Evolutionary conservation across 2,888 invertebrate genomes (phyloP), one percentile per base, ranked within the genome.

Genomic region (Drosophila ezoana): DNA sequence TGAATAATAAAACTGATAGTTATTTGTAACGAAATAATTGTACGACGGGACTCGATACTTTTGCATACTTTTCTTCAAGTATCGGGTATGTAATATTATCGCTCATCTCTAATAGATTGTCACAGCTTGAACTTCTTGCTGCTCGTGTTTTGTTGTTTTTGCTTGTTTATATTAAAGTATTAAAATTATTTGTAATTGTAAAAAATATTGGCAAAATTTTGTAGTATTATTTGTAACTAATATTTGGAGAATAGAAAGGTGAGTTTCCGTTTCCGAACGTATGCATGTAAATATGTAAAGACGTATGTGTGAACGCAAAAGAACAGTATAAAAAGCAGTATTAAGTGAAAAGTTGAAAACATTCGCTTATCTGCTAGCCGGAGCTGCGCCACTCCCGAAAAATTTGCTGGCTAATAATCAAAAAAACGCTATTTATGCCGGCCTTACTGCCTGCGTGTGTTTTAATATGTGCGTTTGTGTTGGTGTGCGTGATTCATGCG

Each of bases 401-500:
- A 68, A 56, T 56, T 66, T 51, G 57, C 54, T 67, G 56, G 35
- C 41, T 52, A 56, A 56, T 16, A 51, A 43, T 44, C 40, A 14
- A 23, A 57, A 28, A 48, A 66, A 60, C 52, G 59, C 33, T 56
- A 56, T 62, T 64, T 73, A 63, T 76, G 84, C 86, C 68, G 80
- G 75, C 59, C 68, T 32, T 45, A 38, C 16, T 62, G 60, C 47
- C 41, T 38, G 53, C 28, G 43, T 57, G 53, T 56, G 54, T 45
- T 44, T 43, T 57, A 32, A 41, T 44, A 14, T 43, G 60, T 37
- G 37, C 38, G 43, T 28, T 52, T 67, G 75, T 69, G 48, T 71
- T 54, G n/a, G 76, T 78, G 63, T 87, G 60, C 57, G 89, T 83
- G 83, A 88, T 83, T 83, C 82, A 83, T 86, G 61, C 85, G 87